Evolutionary conservation across 2,113 vertebrate species (phyloP).

Genomic region (Leucoraja erinaceus): DNA sequence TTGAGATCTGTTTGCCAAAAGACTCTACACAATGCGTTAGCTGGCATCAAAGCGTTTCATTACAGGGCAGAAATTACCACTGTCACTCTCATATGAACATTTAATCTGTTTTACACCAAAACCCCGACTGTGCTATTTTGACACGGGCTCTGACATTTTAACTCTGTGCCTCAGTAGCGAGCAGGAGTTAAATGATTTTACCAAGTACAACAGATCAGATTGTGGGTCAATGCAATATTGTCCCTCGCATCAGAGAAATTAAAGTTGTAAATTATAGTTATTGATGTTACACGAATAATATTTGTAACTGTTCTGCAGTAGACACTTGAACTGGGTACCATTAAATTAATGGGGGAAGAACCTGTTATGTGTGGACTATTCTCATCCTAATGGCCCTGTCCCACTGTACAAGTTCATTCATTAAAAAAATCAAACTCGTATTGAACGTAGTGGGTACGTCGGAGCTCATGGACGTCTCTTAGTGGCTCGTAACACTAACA

Average conservation of each 20-base stretch:
- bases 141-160: neutral
- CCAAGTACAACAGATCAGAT: neutral
- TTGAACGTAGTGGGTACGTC: too few species aligned
- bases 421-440: too few species aligned
- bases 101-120: neutral
- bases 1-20: conserved; percentile 22
- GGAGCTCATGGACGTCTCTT: too few species aligned
- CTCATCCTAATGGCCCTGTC: too few species aligned
- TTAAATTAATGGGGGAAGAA: neutral
- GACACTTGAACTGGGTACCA: neutral
- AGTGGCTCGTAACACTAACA: too few species aligned
- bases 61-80: conserved; percentile 15
- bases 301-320: neutral
- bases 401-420: too few species aligned
- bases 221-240: too few species aligned
- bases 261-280: neutral
- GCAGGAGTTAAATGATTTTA: neutral
- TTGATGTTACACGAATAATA: neutral
- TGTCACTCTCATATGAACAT: neutral
- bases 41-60: conserved; percentile 29
- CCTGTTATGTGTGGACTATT: neutral
- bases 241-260: neutral
- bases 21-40: conserved; percentile 3
- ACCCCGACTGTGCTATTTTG: conserved; percentile 1
- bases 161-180: neutral